phyloP scores from a whole-genome alignment of 2,113 vertebrate species.

The Lasiurus borealis region DNA sequence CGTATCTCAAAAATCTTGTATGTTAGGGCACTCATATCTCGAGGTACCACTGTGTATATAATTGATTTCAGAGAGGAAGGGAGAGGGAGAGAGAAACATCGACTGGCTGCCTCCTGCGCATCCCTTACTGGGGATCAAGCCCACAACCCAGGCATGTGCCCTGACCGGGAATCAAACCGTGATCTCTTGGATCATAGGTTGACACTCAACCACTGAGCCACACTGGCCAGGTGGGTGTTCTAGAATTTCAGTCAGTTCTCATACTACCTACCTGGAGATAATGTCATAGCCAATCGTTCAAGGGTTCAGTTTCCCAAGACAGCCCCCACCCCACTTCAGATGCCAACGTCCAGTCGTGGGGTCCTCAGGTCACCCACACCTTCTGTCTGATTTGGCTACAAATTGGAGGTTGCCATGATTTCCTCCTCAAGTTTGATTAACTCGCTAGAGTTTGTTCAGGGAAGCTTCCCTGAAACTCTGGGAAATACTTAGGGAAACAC shows the following conservation, averaged over 20 bases:
- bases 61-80: too few relatives aligned
- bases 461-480: neutral
- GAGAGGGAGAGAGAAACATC: too few relatives aligned
- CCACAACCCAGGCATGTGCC: too few relatives aligned
- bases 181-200: too few relatives aligned
- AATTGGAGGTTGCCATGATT: neutral
- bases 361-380: neutral
- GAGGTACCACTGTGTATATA: too few relatives aligned
- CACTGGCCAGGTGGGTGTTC: neutral
- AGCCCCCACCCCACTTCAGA: neutral
- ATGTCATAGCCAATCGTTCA: neutral
- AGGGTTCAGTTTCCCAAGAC: neutral
- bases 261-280: neutral
- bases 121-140: too few relatives aligned
- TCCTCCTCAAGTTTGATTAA: neutral
- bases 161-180: too few relatives aligned
- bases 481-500: neutral
- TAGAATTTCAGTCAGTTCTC: neutral
- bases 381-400: neutral
- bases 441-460: neutral
- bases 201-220: too few relatives aligned
- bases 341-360: neutral
- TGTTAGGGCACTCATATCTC: too few relatives aligned
- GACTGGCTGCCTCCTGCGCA: too few relatives aligned
- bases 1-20: too few relatives aligned